Percentiles rank a stretch among this genome's conserved stretches.
phyloP scores from a whole-genome alignment of 2,797 vertebrate genomes.

The Cyprinodon diabolis region DNA sequence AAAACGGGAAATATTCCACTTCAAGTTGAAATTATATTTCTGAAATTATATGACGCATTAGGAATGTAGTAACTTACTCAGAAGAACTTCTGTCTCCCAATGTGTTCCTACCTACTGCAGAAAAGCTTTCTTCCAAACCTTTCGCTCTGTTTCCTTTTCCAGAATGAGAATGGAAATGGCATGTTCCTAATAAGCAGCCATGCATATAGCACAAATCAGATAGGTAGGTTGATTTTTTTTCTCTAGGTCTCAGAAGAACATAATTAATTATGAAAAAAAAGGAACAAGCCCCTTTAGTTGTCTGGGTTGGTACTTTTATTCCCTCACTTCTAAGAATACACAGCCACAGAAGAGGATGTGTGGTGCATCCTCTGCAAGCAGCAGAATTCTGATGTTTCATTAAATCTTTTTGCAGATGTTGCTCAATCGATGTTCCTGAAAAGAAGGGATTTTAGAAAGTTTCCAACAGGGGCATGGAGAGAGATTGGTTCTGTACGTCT shows the following conservation, averaged over 20 bases:
- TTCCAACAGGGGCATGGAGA: slow-evolving; percentile 10
- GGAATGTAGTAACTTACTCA: neutral
- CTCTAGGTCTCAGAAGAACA: slow-evolving; percentile 47
- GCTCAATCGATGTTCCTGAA: slow-evolving; percentile 33
- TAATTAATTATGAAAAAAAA: slow-evolving; percentile 51
- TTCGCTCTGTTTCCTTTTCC: slow-evolving; percentile 25
- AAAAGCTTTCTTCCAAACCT: neutral
- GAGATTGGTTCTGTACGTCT: slow-evolving; percentile 19
- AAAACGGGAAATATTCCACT: neutral
- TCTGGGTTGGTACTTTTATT: slow-evolving; percentile 37
- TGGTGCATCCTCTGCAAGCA: slow-evolving; percentile 4
- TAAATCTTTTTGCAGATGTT: slow-evolving; percentile 33
- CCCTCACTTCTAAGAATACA: slow-evolving; percentile 20
- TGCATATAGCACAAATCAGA: slow-evolving; percentile 45
- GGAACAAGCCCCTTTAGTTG: slow-evolving; percentile 31
- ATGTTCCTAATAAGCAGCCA: slow-evolving; percentile 46
- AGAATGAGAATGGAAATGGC: slow-evolving; percentile 24
- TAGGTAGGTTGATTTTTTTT: slow-evolving; percentile 41
- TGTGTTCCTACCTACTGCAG: slow-evolving; percentile 4
- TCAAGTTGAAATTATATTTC: neutral
- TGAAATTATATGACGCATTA: neutral
- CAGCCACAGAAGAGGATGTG: slow-evolving; percentile 11
- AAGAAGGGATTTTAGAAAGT: slow-evolving; percentile 18
- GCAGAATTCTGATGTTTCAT: slow-evolving; percentile 24
- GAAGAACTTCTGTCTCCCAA: slow-evolving; percentile 1